Base-by-base conservation (phyloP, 2,113 vertebrate genomes). In the Zosterops pallidus region DNA sequence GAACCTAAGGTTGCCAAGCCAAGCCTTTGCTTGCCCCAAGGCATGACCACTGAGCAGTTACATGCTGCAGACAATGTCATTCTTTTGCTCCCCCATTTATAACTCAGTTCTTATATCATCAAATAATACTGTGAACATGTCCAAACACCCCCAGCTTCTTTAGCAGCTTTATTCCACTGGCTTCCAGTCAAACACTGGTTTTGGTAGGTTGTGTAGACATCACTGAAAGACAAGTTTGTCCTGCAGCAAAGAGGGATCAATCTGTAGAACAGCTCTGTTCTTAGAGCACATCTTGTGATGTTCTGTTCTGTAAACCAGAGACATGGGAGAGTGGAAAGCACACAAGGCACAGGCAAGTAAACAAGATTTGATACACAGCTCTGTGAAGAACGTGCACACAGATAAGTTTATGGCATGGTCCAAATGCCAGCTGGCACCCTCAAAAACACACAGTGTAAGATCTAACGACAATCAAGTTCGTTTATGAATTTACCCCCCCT, bases 361-460 rank as follows among this genome's bases (percentile, higher is more conserved):
- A 76, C 33, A 77, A 46, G 17, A 11, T 55, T 49, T 69, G 76
- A 26, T 86, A 46, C 46, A 20, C 25, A 39, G 29, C 18, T 55
- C 3, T 6, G 29, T 57, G 57, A 62, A 86, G 33, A 80, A 42
- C 0, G 0, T 67, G 63, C 33, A 3, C 5, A 2, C 33, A 65
- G 79, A 9, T 49, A 9, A 71, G 29, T 74, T 53, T 16, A 35
- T 88, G 41, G 67, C 31, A 20, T 42, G 16, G 24, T 44, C 79
- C 37, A 35, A 57, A 37, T 4, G 9, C 23, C 28, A 63, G 69
- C 56, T 12, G 6, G 65, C 88, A 80, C 55, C 57, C 59, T 80
- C 59, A 93, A 41, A 46, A 16, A 57, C 25, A 75, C 78, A 76
- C 19, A 76, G 9, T 24, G 6, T 33, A 41, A 49, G 31, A 60